Conservation (phyloP, 1,140 invertebrate genomes). For the Chymomyza costata region DNA sequence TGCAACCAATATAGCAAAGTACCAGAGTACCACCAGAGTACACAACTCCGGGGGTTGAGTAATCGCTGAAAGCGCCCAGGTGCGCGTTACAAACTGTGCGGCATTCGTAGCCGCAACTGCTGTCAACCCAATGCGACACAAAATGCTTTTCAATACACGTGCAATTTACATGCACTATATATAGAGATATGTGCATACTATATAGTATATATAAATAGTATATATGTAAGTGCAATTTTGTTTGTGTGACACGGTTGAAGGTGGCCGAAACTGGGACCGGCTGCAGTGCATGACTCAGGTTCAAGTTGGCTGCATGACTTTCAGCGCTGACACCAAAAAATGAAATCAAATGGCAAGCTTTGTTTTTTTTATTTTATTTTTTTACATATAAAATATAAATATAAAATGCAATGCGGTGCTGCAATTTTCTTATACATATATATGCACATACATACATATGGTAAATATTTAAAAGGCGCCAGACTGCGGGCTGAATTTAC, state of each 20-base stretch:
- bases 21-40: constrained; percentile 20
- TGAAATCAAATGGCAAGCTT: constrained; percentile 28
- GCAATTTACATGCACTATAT: constrained; percentile 32
- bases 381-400: constrained; percentile 30
- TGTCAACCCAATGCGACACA: constrained; percentile 23
- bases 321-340: constrained; percentile 38
- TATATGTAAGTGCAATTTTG: constrained; percentile 36
- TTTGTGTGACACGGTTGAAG: constrained; percentile 66
- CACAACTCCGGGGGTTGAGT: constrained; percentile 55
- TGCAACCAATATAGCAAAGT: constrained; percentile 5
- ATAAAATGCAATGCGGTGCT: no score
- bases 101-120: constrained; percentile 15
- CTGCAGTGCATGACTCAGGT: constrained; percentile 68
- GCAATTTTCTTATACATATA: no score
- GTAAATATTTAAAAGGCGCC: no score
- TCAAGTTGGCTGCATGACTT: constrained; percentile 59
- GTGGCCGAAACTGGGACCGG: constrained; percentile 44
- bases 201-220: no score
- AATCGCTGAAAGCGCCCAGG: constrained; percentile 48
- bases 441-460: no score
- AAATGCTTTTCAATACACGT: constrained; percentile 11
- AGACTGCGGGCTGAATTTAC: no score
- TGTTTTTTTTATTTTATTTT: neutral
- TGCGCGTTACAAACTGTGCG: constrained; percentile 39
- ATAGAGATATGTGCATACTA: no score